These are phyloP conservation scores for Gobius niger DNA, from an alignment of 2,113 vertebrate species.

Conservation along the genomic window DNA sequence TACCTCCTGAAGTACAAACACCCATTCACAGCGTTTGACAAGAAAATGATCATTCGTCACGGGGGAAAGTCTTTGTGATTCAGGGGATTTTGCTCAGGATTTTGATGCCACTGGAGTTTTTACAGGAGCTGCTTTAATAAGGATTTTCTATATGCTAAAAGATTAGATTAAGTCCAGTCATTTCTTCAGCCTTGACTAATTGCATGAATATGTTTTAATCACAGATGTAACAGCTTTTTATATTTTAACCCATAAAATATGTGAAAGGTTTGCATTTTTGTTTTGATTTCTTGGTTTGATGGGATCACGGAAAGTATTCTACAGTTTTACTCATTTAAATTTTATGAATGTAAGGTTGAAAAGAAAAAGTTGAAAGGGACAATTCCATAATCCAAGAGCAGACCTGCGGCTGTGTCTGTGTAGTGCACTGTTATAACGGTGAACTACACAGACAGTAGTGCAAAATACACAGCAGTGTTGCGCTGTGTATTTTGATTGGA, in stretches of 20 bases:
- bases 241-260: not conserved
- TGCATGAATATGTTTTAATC: not conserved
- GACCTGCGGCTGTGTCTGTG: too few relatives aligned
- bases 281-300: not conserved
- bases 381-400: too few relatives aligned
- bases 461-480: too few relatives aligned
- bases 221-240: not conserved
- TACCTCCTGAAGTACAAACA: constrained; percentile 44
- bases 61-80: constrained; percentile 18
- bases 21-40: constrained; percentile 28
- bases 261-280: not conserved
- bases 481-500: too few relatives aligned
- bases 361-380: too few relatives aligned
- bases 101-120: not conserved
- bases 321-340: too few relatives aligned
- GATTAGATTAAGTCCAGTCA: not conserved
- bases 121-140: not conserved
- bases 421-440: too few relatives aligned
- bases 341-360: too few relatives aligned
- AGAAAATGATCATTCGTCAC: constrained; percentile 25
- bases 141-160: not conserved
- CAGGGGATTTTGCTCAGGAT: not conserved
- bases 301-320: too few relatives aligned
- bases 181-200: not conserved
- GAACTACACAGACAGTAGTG: too few relatives aligned